phyloP scores from a whole-genome alignment of 2,797 vertebrate species.

The Bucorvus abyssinicus region DNA sequence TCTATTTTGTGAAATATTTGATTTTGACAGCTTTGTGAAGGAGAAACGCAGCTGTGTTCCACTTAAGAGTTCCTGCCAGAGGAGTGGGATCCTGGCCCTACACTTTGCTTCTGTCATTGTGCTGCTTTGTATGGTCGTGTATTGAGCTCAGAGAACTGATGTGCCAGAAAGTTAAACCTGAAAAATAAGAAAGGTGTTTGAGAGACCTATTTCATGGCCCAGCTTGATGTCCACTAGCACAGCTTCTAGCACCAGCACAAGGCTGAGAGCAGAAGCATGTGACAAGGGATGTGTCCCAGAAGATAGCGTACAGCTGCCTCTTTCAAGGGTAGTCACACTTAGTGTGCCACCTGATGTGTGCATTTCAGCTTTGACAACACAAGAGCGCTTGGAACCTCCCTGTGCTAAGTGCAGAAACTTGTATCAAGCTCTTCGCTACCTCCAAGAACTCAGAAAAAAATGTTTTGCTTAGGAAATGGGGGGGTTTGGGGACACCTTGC shows the following conservation, averaged over 20 bases:
- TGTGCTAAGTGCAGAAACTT: background rate
- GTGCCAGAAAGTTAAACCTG: background rate
- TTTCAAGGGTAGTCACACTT: background rate
- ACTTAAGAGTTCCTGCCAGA: background rate
- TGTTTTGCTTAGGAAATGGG: background rate
- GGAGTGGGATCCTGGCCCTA: background rate
- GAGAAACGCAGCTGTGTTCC: background rate
- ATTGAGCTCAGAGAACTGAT: background rate
- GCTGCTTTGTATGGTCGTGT: background rate
- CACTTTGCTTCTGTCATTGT: background rate
- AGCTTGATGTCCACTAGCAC: background rate
- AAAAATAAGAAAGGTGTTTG: background rate
- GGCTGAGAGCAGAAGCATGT: background rate
- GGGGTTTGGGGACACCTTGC: background rate
- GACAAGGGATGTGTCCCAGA: background rate
- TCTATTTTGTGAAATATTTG: background rate
- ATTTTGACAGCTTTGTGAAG: background rate
- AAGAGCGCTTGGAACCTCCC: background rate
- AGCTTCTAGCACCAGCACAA: background rate
- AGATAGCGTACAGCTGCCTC: background rate
- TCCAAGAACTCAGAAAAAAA: background rate
- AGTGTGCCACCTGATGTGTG: background rate
- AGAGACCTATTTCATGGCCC: background rate
- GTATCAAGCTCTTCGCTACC: background rate
- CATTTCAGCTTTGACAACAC: background rate